Base-by-base conservation (phyloP, 1,140 invertebrate genomes). In the Melipona quadrifasciata region DNA sequence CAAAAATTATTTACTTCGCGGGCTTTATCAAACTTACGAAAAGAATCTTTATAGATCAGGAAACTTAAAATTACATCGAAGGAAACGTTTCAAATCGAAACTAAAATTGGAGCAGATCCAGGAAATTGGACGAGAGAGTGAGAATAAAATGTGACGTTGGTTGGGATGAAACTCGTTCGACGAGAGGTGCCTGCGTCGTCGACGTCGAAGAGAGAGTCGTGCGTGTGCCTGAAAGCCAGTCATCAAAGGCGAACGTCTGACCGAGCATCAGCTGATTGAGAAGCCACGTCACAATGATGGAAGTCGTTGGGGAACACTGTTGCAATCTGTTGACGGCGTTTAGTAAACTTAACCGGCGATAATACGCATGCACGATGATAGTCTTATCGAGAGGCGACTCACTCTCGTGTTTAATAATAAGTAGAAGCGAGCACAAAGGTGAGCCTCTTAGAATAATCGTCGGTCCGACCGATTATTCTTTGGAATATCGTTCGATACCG, bases 251-350 rank as follows among this genome's bases (percentile, higher is more conserved):
- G 61, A 70, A 76, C 74, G 76, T 85, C 65, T 51, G 74, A 31
- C n/a, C 68, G 39, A 81, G 68, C 80, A 65, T 91, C 91, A 91
- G 90, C 90, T 92, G 91, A 90, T 90, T 79, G 85, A 53, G 72
- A 84, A 87, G 78, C 83, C 86, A 86, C 90, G 91, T 92, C 90
- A 90, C 90, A 86, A 90, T 85, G 86, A 74, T 70, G 64, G 39
- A 47, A 64, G 78, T 78, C 81, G 75, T 81, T 84, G 80, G 84
- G 77, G 61, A 83, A 85, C 67, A 77, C 86, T n/a, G 76, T 76
- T 88, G 8, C 39, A 6, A 47, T 47, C 85, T 78, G 77, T 88
- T 70, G 64, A 84, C 76, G 76, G 55, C 68, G 86, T 87, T 47
- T 79, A 34, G 27, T 71, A 76, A 73, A 51, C 78, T 65, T 80